Evolutionary conservation across 2,888 invertebrate genomes (phyloP).

Genomic region (Eupelmus urozonus): DNA sequence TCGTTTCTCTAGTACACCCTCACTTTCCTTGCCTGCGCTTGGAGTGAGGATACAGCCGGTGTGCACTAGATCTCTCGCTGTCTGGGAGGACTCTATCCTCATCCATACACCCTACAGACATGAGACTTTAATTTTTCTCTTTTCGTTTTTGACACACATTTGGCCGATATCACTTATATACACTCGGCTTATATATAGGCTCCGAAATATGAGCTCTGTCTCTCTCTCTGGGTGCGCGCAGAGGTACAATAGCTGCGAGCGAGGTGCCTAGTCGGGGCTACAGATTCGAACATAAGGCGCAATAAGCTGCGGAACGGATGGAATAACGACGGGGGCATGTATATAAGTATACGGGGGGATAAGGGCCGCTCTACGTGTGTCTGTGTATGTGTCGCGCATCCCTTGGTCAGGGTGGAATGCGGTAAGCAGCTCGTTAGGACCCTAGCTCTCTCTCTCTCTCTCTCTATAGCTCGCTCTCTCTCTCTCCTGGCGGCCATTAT

Average conservation of each 20-base stretch:
- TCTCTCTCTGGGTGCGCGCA: too few species aligned
- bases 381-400: slow-evolving; percentile 24
- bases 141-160: slow-evolving; percentile 27
- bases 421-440: slow-evolving; percentile 78
- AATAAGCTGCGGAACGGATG: slow-evolving; percentile 17
- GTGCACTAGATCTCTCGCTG: too few species aligned
- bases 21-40: too few species aligned
- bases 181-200: too few species aligned
- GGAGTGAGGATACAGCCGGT: too few species aligned
- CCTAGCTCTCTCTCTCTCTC: slow-evolving; percentile 59
- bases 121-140: neutral
- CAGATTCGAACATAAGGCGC: slow-evolving; percentile 50
- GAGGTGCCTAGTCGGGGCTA: too few species aligned
- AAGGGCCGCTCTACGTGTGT: too few species aligned
- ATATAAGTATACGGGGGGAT: neutral
- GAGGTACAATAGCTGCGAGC: too few species aligned
- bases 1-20: neutral
- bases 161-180: too few species aligned
- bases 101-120: neutral
- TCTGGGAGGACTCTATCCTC: too few species aligned
- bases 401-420: slow-evolving; percentile 64
- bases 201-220: too few species aligned
- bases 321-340: too few species aligned
- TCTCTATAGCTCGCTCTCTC: slow-evolving; percentile 17
- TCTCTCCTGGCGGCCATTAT: slow-evolving; percentile 74